phyloP scores from a whole-genome alignment of 2,797 vertebrate species.

The Hyperoplus immaculatus region DNA sequence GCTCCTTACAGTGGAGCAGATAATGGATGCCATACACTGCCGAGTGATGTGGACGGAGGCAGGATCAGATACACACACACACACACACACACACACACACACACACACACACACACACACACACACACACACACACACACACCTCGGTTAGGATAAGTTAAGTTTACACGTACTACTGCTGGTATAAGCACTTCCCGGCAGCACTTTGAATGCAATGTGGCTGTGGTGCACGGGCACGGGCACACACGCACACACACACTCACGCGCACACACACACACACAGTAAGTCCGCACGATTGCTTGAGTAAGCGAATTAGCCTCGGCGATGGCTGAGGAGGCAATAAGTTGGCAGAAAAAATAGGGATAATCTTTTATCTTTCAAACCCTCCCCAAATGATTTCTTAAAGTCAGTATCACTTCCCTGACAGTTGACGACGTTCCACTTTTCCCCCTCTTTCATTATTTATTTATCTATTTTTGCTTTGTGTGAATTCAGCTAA shows the following conservation, averaged over 20 bases:
- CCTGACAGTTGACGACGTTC: slow-evolving; percentile 86
- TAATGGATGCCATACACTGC: slow-evolving; percentile 75
- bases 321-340: slow-evolving; percentile 83
- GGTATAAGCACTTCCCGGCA: slow-evolving; percentile 69
- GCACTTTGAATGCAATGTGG: slow-evolving; percentile 58
- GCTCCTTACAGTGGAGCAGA: slow-evolving; percentile 73
- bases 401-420: slow-evolving; percentile 87
- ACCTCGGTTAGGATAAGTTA: too few species aligned
- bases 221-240: slow-evolving; percentile 14
- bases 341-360: slow-evolving; percentile 84
- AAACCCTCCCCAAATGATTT: slow-evolving; percentile 83
- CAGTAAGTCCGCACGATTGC: slow-evolving; percentile 78
- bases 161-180: slow-evolving; percentile 61
- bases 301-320: slow-evolving; percentile 87
- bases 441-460: slow-evolving; percentile 85
- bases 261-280: slow-evolving; percentile 27
- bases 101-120: slow-evolving; percentile 39
- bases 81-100: slow-evolving; percentile 50
- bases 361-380: slow-evolving; percentile 88
- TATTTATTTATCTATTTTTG: slow-evolving; percentile 90
- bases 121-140: neutral
- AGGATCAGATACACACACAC: slow-evolving; percentile 59
- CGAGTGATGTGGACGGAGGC: slow-evolving; percentile 76
- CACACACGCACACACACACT: slow-evolving; percentile 18
- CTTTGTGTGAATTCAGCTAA: slow-evolving; percentile 91